Conservation (phyloP, 2,113 vertebrate species). For the Tamias sibiricus region DNA sequence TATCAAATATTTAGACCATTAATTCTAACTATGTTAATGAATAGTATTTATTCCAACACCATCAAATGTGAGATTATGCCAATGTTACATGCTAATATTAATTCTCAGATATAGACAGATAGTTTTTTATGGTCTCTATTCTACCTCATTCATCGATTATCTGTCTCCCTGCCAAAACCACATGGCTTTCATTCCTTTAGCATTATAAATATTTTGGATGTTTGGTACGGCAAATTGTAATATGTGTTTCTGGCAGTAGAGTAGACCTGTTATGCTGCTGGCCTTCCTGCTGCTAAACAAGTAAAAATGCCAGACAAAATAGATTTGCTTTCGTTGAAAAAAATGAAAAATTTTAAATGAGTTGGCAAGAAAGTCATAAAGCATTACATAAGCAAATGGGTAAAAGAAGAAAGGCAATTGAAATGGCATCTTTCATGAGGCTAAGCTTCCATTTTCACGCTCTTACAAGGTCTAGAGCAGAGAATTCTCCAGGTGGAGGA, state of each 20-base stretch:
- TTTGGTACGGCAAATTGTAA: not conserved
- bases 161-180: not conserved
- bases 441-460: not conserved
- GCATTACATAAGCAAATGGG: not conserved
- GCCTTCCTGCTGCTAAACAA: not conserved
- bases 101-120: not conserved
- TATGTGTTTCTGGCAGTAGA: not conserved
- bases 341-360: not conserved
- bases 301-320: not conserved
- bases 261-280: not conserved
- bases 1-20: not conserved
- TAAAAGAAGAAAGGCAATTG: not conserved
- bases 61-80: not conserved
- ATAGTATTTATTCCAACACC: not conserved
- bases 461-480: not conserved
- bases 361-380: not conserved
- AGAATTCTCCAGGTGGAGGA: not conserved
- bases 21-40: not conserved
- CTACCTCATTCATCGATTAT: not conserved
- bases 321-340: slow-evolving; percentile 21
- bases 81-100: not conserved
- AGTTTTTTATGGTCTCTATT: not conserved
- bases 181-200: not conserved
- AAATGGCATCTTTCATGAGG: not conserved
- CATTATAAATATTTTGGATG: not conserved